Evolutionary conservation across 2,113 vertebrate species (phyloP), one percentile per base, ranked within the genome.

Genomic region (Oxyruncus cristatus): DNA sequence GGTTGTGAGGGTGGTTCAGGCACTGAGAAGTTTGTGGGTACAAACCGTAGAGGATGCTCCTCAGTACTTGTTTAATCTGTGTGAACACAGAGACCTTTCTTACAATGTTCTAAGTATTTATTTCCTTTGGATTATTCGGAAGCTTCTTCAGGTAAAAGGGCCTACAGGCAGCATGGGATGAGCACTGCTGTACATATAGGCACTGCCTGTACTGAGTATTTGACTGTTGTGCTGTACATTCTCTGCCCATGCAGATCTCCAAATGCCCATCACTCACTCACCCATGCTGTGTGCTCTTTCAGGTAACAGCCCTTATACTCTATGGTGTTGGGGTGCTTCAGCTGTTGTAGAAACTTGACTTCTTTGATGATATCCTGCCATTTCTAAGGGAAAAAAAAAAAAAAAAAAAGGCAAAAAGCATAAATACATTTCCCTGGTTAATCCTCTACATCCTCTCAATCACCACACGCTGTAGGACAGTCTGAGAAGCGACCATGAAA

Each of bases 341-440:
- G 98, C 90, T 99, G 99, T 75, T 98, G 98, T 89, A 99, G 97
- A 98, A 99, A 99, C 94, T 99, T 99, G 87, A 99, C 99, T 98
- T 99, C 99, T 96, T 99, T 99, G 96, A 99, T 99, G 97, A 99
- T 99, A 98, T 99, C 99, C 97, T 99, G 99, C 99, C 99, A 99
- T 98, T 99, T 99, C 99, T 99, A 97, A 87, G 26, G 41, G 78
- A 80, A 78, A 42, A 72, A 28, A 39, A 59, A 7, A n/a, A 19
- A 7, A n/a, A 26, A 30, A 67, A 28, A 39, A 59, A 7, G 58
- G 20, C 8, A n/a, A 26, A 30, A 67, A 84, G 8, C 11, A 35
- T 22, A 37, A 78, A 91, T 23, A 23, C 3, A 24, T 67, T 58
- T 77, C 23, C 65, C 27, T 61, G 13, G 22, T 80, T 55, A 32